phyloP scores from a whole-genome alignment of 2,888 invertebrate species.

The Stenurella melanura region DNA sequence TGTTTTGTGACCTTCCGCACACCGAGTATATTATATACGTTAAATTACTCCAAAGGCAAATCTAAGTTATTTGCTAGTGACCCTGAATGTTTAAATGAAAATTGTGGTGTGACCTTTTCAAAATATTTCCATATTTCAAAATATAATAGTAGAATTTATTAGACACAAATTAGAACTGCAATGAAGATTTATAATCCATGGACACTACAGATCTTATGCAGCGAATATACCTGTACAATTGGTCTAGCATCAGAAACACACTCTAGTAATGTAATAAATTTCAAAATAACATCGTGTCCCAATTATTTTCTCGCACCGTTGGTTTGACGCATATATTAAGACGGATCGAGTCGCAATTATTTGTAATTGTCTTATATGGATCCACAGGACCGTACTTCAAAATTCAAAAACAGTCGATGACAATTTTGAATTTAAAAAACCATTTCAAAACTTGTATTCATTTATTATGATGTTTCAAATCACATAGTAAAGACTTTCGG shows the following conservation, averaged over 20 bases:
- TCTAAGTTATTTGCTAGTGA: conserved; percentile 42
- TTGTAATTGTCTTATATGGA: conserved; percentile 62
- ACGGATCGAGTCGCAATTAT: conserved; percentile 68
- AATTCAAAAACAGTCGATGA: conserved; percentile 7
- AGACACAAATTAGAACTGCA: conserved; percentile 68
- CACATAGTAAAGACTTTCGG: too few species aligned
- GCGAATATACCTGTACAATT: conserved; percentile 35
- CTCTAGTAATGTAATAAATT: conserved; percentile 67
- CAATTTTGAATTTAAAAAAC: neutral
- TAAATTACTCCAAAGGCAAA: conserved; percentile 21
- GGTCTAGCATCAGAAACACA: conserved; percentile 44
- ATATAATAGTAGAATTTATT: conserved; percentile 66
- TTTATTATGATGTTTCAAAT: too few species aligned
- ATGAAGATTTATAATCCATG: conserved; percentile 65
- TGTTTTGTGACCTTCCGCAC: conserved; percentile 29
- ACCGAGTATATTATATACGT: neutral
- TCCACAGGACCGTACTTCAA: conserved; percentile 50
- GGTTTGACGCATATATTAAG: conserved; percentile 72
- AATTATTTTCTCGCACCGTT: conserved; percentile 74
- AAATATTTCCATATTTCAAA: conserved; percentile 65
- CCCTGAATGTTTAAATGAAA: conserved; percentile 63
- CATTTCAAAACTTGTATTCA: too few species aligned
- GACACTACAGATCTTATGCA: conserved; percentile 37
- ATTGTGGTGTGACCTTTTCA: conserved; percentile 65
- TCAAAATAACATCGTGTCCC: conserved; percentile 72